These are phyloP conservation scores for Aspidoscelis tigris DNA, from an alignment of 2,113 vertebrate genomes.

Conservation along the genomic window DNA sequence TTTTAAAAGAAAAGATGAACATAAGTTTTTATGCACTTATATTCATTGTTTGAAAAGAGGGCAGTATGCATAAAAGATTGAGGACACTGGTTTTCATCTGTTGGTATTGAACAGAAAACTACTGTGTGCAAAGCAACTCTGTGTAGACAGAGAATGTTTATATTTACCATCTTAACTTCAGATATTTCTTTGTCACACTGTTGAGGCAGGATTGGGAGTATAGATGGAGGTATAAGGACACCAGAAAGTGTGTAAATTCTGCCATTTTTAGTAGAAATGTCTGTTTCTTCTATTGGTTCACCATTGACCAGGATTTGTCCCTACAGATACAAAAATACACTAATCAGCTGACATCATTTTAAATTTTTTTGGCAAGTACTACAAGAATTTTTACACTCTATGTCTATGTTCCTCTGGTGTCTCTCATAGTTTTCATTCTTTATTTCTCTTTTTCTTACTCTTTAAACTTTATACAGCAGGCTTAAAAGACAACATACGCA, in stretches of 20 bases:
- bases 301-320: constrained; percentile 84
- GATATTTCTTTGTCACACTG: constrained; percentile 81
- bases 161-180: constrained; percentile 75
- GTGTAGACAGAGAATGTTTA: constrained; percentile 6
- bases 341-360: background rate
- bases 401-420: background rate
- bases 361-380: background rate
- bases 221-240: constrained; percentile 87
- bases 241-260: constrained; percentile 84
- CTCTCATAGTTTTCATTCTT: background rate
- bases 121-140: background rate
- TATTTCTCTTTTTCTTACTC: background rate
- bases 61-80: background rate
- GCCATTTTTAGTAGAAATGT: constrained; percentile 87
- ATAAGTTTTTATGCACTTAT: background rate
- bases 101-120: background rate
- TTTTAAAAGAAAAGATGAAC: no score
- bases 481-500: no score
- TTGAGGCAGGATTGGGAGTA: constrained; percentile 88
- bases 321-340: constrained; percentile 65
- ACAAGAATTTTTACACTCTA: background rate
- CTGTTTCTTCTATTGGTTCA: constrained; percentile 80
- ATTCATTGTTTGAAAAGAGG: background rate
- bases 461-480: no score
- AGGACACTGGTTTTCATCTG: background rate